Evolutionary conservation across 2,888 invertebrate genomes (phyloP).

Genomic region (Eupithecia exiguata): DNA sequence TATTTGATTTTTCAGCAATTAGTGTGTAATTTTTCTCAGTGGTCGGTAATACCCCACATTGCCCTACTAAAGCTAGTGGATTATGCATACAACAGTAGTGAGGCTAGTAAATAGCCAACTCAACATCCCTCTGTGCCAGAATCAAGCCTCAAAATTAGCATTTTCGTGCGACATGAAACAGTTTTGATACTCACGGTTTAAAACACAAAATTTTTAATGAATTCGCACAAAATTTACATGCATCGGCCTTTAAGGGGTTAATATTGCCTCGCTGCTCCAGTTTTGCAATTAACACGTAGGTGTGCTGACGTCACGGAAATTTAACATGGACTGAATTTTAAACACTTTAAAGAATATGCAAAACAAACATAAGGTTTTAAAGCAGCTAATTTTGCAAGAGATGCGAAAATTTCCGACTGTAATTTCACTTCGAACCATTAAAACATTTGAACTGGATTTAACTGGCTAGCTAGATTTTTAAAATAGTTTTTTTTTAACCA

Average conservation of each 20-base stretch:
- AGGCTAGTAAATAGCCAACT: neutral
- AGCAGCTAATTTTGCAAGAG: neutral
- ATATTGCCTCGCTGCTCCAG: constrained; percentile 44
- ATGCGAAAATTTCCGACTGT: neutral
- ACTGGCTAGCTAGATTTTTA: too few relatives aligned
- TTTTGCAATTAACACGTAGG: constrained; percentile 57
- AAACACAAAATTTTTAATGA: constrained; percentile 74
- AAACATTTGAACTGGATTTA: too few relatives aligned
- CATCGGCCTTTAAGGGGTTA: constrained; percentile 45
- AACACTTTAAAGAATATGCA: neutral
- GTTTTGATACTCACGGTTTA: constrained; percentile 62
- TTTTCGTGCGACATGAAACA: constrained; percentile 80
- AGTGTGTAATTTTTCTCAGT: too few relatives aligned
- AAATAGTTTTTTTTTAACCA: too few relatives aligned
- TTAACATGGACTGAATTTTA: neutral
- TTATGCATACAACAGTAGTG: too few relatives aligned
- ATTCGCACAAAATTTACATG: constrained; percentile 70
- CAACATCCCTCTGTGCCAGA: constrained; percentile 34
- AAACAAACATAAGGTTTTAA: neutral
- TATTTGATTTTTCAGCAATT: too few relatives aligned
- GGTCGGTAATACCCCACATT: too few relatives aligned
- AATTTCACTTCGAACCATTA: too few relatives aligned
- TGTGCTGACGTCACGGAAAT: constrained; percentile 29
- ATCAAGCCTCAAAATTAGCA: constrained; percentile 63
- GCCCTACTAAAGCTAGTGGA: too few relatives aligned